Conservation (phyloP, 1,140 invertebrate species). For the Lordiphosa mommai region DNA sequence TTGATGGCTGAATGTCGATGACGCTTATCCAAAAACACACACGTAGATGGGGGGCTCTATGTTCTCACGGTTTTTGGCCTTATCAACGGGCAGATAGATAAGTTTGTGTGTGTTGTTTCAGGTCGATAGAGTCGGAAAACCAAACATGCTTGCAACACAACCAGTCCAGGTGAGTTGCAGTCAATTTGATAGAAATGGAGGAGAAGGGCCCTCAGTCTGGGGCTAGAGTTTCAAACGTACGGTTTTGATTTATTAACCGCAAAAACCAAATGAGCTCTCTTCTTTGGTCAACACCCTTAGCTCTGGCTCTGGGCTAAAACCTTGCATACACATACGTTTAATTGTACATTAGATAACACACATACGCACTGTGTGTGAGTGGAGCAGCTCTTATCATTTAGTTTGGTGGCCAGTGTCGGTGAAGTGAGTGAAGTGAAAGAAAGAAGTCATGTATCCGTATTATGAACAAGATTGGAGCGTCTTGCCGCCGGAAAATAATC, state of each 20-base stretch:
- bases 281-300: too few species aligned
- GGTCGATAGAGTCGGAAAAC: not conserved
- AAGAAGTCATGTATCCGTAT: slow-evolving; percentile 83
- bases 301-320: slow-evolving; percentile 11
- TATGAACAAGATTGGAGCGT: slow-evolving; percentile 91
- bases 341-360: slow-evolving; percentile 70
- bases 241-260: slow-evolving; percentile 7
- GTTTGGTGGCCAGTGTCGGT: slow-evolving; percentile 25
- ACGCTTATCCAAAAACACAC: slow-evolving; percentile 30
- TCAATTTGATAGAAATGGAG: slow-evolving; percentile 4
- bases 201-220: slow-evolving; percentile 44
- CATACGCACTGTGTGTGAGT: slow-evolving; percentile 39
- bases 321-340: slow-evolving; percentile 45
- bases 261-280: too few species aligned
- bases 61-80: slow-evolving; percentile 27
- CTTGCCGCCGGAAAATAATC: slow-evolving; percentile 88
- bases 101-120: slow-evolving; percentile 25
- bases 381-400: slow-evolving; percentile 62
- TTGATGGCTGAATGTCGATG: slow-evolving; percentile 32
- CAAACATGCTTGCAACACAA: not conserved
- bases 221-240: slow-evolving; percentile 36
- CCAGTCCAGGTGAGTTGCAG: slow-evolving; percentile 19
- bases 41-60: not conserved
- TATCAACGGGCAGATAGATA: slow-evolving; percentile 40
- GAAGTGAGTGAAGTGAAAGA: too few species aligned